Evolutionary conservation across 2,888 invertebrate genomes (phyloP).

Genomic region (Masnerella sp.): DNA sequence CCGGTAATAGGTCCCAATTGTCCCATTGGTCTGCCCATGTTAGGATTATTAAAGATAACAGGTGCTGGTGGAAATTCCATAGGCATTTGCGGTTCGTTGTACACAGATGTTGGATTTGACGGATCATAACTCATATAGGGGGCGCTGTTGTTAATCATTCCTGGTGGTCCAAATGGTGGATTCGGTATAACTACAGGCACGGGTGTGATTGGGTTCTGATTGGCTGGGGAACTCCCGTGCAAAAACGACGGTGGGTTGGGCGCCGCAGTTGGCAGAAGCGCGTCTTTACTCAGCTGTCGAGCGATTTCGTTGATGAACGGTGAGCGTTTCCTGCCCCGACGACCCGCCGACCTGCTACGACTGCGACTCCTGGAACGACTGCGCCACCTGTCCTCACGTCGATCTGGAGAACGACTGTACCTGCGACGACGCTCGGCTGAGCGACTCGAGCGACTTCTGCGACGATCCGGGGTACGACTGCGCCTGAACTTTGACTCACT

Average conservation of each 20-base stretch:
- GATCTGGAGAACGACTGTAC: constrained; percentile 71
- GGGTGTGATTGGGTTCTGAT: background rate
- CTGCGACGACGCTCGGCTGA: constrained; percentile 68
- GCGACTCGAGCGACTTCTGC: constrained; percentile 69
- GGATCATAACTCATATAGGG: constrained; percentile 68
- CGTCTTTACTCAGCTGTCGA: constrained; percentile 71
- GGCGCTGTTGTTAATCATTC: constrained; percentile 10
- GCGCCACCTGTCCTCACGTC: constrained; percentile 66
- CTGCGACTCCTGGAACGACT: constrained; percentile 65
- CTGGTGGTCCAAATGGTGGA: constrained; percentile 3
- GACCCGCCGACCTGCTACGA: constrained; percentile 68
- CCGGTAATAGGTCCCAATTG: constrained; percentile 57
- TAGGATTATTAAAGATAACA: constrained; percentile 66
- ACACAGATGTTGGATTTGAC: constrained; percentile 64
- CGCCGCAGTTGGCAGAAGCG: constrained; percentile 27
- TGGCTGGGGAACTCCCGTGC: too few relatives aligned
- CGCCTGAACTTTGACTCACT: constrained; percentile 67
- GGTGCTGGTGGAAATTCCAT: constrained; percentile 67
- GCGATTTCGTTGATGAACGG: constrained; percentile 76
- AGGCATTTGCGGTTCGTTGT: constrained; percentile 65
- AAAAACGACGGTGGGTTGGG: too few relatives aligned
- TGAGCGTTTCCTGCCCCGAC: constrained; percentile 71
- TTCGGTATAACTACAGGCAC: background rate
- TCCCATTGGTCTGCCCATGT: too few relatives aligned
- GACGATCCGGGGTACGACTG: constrained; percentile 69